Evolutionary conservation across 2,888 invertebrate genomes (phyloP), one percentile per base, ranked within the genome.

Genomic region (Lysandra bellargus): DNA sequence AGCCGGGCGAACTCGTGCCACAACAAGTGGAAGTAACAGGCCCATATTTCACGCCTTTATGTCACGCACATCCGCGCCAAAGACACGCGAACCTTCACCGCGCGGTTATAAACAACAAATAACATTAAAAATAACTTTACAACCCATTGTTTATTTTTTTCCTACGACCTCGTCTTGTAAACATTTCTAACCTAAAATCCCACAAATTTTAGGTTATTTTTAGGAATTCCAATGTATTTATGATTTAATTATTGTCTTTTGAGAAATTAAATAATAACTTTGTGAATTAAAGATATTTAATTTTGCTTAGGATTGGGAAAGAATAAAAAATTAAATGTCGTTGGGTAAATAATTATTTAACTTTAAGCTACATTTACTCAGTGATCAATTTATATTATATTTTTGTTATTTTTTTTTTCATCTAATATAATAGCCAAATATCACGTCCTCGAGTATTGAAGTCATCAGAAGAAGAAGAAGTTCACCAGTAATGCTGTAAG

Each of bases 71-170:
- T 69, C 33, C 69, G 69, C 33, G 33, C 33, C 33, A 37, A 64
- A 69, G 69, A 37, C 69, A 33, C 69, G 23, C 69, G 23, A 69
- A 37, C 69, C 69, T 37, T 69, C 69, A 69, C 14, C 69, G 12
- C 33, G 33, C 14, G 64, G 30, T 37, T 33, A 37, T 69, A 69
- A 69, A 69, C 69, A 69, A 69, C 69, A 69, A 69, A 69, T 69
- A 69, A 69, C 69, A 69, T 69, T 69, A 33, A 69, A 69, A 69
- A 69, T 69, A 69, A 69, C 69, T 69, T 69, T 69, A 69, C 69
- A 33, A 69, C 33, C 69, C 69, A 69, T 69, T 69, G 37, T 69
- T 69, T 69, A 37, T 69, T 69, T 69, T 69, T 69, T 69, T 69
- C 33, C 33, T 69, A 69, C 69, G 69, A 37, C 33, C 69, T 69